These are phyloP conservation scores for Lasioglossum morio DNA, from an alignment of 2,888 invertebrate genomes.

Conservation along the genomic window DNA sequence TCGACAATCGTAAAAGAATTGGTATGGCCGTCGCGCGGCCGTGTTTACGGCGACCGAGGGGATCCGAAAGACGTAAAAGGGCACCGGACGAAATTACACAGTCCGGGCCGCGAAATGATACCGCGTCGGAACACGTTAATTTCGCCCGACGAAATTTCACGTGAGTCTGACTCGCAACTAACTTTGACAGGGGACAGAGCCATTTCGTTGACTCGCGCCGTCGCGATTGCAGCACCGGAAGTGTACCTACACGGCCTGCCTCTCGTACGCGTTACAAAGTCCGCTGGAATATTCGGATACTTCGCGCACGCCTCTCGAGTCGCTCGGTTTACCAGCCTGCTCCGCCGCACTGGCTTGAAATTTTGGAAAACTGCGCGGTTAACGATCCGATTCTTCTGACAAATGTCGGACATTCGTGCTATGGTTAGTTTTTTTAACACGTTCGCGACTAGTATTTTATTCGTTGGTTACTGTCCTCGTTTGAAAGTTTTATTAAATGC, in stretches of 20 bases:
- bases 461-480: no score
- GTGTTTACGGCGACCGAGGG: conserved; percentile 36
- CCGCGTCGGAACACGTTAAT: conserved; percentile 58
- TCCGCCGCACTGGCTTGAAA: neutral
- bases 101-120: conserved; percentile 56
- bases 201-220: conserved; percentile 37
- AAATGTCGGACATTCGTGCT: neutral
- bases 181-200: conserved; percentile 57
- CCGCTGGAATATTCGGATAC: neutral
- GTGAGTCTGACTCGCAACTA: conserved; percentile 35
- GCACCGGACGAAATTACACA: conserved; percentile 52
- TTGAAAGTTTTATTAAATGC: no score
- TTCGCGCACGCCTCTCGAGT: neutral
- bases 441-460: no score
- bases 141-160: conserved; percentile 61
- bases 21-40: conserved; percentile 9
- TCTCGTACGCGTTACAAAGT: conserved; percentile 14
- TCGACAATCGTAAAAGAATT: conserved; percentile 47
- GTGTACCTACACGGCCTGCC: conserved; percentile 3
- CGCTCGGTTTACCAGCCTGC: neutral
- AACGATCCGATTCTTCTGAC: neutral
- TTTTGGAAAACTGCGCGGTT: neutral
- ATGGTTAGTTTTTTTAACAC: neutral
- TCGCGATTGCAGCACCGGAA: conserved; percentile 17
- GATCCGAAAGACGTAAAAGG: conserved; percentile 43